A percentile compares a stretch with the other conserved stretches of the same genome.
phyloP scores from a whole-genome alignment of 1,140 invertebrate genomes.

The Papilio polytes region DNA sequence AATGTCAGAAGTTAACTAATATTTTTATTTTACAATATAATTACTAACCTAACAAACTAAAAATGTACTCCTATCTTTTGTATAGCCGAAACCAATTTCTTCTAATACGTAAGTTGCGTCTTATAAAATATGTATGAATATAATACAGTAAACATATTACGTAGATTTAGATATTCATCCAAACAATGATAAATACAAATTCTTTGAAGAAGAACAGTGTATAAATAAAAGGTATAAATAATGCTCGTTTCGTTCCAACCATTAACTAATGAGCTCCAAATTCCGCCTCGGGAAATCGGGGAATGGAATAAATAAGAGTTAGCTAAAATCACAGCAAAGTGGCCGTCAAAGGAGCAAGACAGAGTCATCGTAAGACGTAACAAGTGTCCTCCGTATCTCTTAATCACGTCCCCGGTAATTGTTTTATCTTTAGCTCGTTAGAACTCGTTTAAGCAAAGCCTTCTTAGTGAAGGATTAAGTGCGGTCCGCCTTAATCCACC shows the following conservation, averaged over 20 bases:
- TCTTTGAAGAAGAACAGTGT: slow-evolving; percentile 1
- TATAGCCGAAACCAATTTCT: no score
- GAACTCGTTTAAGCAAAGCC: slow-evolving; percentile 84
- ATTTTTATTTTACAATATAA: no score
- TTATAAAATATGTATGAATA: no score
- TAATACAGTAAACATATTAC: not conserved
- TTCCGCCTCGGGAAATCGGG: slow-evolving; percentile 48
- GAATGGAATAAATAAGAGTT: slow-evolving; percentile 49
- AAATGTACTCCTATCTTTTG: no score
- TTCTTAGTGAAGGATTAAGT: slow-evolving; percentile 83
- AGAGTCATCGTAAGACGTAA: slow-evolving; percentile 75
- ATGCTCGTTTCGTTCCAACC: slow-evolving; percentile 7
- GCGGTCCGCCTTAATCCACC: slow-evolving; percentile 81
- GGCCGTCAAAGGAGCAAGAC: slow-evolving; percentile 55
- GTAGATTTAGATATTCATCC: slow-evolving; percentile 2
- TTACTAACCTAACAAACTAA: no score
- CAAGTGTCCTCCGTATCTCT: slow-evolving; percentile 82
- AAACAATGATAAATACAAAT: not conserved
- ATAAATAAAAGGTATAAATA: slow-evolving; percentile 19
- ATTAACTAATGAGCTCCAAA: slow-evolving; percentile 47
- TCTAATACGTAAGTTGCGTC: no score
- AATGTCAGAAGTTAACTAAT: not conserved
- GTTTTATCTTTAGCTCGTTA: slow-evolving; percentile 84
- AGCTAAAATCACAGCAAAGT: slow-evolving; percentile 50
- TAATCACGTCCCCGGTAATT: slow-evolving; percentile 82